These are phyloP conservation scores for Peromyscus aztecus DNA, from an alignment of 2,797 vertebrate species.

Conservation along the genomic window DNA sequence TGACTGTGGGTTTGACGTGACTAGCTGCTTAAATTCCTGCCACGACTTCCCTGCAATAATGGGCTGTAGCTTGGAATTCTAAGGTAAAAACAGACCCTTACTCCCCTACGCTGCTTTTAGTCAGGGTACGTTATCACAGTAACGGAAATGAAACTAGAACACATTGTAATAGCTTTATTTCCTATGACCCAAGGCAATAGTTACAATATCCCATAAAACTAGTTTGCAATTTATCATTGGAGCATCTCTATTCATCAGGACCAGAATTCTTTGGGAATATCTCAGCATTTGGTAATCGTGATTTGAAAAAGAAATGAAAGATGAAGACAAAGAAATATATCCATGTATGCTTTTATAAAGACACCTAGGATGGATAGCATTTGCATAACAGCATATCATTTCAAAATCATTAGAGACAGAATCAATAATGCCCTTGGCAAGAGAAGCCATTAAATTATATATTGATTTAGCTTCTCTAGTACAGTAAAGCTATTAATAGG, in stretches of 20 bases:
- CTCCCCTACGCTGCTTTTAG: neutral
- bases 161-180: slow-evolving; percentile 82
- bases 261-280: slow-evolving; percentile 70
- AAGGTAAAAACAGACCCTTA: neutral
- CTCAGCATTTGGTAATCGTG: slow-evolving; percentile 62
- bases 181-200: slow-evolving; percentile 78
- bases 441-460: slow-evolving; percentile 82
- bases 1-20: neutral
- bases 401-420: slow-evolving; percentile 83
- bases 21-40: neutral
- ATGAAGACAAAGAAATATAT: slow-evolving; percentile 79
- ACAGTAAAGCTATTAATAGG: slow-evolving; percentile 76
- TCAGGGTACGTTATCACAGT: neutral
- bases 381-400: slow-evolving; percentile 83
- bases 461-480: slow-evolving; percentile 61
- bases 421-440: slow-evolving; percentile 85
- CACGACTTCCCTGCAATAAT: neutral
- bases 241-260: slow-evolving; percentile 60
- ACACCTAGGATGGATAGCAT: slow-evolving; percentile 74
- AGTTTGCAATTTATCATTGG: slow-evolving; percentile 69
- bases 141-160: neutral
- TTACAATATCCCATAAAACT: slow-evolving; percentile 43
- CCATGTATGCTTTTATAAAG: slow-evolving; percentile 73
- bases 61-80: neutral
- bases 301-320: slow-evolving; percentile 66